Evolutionary conservation across 2,888 invertebrate species (phyloP).

Genomic region (Hemicrepidius hirtus): DNA sequence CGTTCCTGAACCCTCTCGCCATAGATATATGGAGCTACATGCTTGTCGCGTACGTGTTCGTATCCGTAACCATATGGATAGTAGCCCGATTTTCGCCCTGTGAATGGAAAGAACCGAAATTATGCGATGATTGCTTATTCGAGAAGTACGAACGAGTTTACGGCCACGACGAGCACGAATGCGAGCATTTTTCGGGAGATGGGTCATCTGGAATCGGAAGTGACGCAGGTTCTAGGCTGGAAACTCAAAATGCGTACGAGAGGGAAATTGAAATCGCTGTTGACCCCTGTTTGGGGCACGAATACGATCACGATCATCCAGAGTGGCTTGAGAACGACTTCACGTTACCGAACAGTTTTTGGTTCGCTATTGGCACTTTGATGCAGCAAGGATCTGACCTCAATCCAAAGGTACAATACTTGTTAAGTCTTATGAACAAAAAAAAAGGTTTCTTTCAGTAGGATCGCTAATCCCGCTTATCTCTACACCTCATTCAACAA

Average conservation of each 20-base stretch:
- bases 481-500: background rate
- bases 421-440: conserved; percentile 37
- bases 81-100: conserved; percentile 89
- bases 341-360: conserved; percentile 91
- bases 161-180: conserved; percentile 67
- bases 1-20: conserved; percentile 89
- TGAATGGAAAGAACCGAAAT: conserved; percentile 82
- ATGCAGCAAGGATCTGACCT: conserved; percentile 95
- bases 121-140: conserved; percentile 75
- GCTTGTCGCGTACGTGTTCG: conserved; percentile 85
- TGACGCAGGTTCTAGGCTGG: conserved; percentile 38
- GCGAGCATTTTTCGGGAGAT: conserved; percentile 57
- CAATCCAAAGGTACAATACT: conserved; percentile 88
- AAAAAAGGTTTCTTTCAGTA: too few species aligned
- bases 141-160: conserved; percentile 61
- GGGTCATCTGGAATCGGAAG: conserved; percentile 47
- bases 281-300: conserved; percentile 50
- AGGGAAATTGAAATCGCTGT: conserved; percentile 59
- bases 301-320: conserved; percentile 50
- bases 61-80: conserved; percentile 87
- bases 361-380: conserved; percentile 97
- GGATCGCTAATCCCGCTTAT: too few species aligned
- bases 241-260: conserved; percentile 42
- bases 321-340: conserved; percentile 84
- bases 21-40: conserved; percentile 90